Base-by-base conservation (phyloP, 2,888 invertebrate species). In the Noctua janthina region DNA sequence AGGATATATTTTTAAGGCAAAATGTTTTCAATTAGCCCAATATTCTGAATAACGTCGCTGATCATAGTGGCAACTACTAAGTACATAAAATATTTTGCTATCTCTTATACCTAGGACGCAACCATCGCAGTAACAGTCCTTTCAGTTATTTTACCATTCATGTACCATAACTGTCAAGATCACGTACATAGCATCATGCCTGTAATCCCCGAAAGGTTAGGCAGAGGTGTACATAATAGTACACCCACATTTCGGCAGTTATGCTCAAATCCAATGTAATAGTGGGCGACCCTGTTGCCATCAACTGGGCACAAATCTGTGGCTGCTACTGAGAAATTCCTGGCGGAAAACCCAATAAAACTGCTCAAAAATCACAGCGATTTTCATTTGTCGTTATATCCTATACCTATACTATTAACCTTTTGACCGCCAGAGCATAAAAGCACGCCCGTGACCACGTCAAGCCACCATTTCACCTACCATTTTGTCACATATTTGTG, bases 1-100 rank as follows among this genome's bases (percentile, higher is more conserved):
- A 85, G 39, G 54, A 67, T 73, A 73, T 74, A 78, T 17, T 46
- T 59, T 78, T 78, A 81, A 76, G 66, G 39, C 69, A 43, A 72
- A 62, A 51, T 69, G 8, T 46, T 72, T 67, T 72, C n/a, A 59
- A 67, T 23, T 64, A 10, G 13, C 46, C 6, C 7, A 35, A 20
- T 4, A 11, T 56, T 78, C 43, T 35, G 17, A 46, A 46, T 74
- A 56, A 35, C 8, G 5, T 72, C 5, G 8, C 8, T 20, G 2
- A 39, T n/a, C 23, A 46, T 20, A 6, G 1, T 74, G 13, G n/a
- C n/a, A 39, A 49, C 7, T 13, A 39, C 7, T 71, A 71, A 71
- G 20, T 59, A 29, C 15, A 17, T 51, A 20, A 72, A 39, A 71
- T 72, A 71, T 71, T 74, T 64, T 64, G 49, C 68, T 74, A 46